These are phyloP conservation scores for Drosophila buzzatii DNA, from an alignment of 2,888 invertebrate species.

Conservation along the genomic window DNA sequence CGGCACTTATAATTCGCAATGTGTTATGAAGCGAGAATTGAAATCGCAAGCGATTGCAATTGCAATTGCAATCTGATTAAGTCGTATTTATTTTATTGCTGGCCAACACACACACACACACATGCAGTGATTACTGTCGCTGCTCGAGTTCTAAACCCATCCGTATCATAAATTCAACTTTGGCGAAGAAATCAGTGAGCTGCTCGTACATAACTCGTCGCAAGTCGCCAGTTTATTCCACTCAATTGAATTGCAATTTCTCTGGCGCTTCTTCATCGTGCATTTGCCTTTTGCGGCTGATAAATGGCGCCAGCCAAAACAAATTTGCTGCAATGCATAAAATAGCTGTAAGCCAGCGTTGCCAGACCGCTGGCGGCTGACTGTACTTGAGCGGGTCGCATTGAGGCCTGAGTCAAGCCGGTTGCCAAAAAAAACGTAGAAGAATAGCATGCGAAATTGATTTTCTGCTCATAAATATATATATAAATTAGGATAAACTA, in stretches of 20 bases:
- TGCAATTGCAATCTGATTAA: conserved; percentile 61
- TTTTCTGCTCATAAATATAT: neutral
- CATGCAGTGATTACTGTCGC: neutral
- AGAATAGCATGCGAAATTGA: neutral
- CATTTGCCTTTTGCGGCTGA: conserved; percentile 28
- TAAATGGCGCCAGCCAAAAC: conserved; percentile 40
- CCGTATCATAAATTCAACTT: conserved; percentile 42
- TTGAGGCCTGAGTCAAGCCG: neutral
- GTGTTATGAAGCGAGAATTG: conserved; percentile 46
- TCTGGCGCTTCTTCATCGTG: conserved; percentile 6
- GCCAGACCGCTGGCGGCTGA: conserved; percentile 14
- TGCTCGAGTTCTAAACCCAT: conserved; percentile 1
- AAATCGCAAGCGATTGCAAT: conserved; percentile 58
- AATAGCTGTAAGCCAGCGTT: conserved; percentile 28
- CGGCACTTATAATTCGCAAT: conserved; percentile 28
- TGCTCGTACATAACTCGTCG: conserved; percentile 34
- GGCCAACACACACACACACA: neutral
- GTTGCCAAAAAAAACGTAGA: neutral
- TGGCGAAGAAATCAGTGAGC: conserved; percentile 25
- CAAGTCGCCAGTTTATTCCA: conserved; percentile 70
- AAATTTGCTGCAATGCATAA: conserved; percentile 29
- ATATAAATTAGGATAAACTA: neutral
- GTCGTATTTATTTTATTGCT: conserved; percentile 15
- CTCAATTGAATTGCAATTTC: conserved; percentile 75
- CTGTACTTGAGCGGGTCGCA: conserved; percentile 1